phyloP scores from a whole-genome alignment of 2,113 vertebrate genomes.

The Varanus komodoensis region DNA sequence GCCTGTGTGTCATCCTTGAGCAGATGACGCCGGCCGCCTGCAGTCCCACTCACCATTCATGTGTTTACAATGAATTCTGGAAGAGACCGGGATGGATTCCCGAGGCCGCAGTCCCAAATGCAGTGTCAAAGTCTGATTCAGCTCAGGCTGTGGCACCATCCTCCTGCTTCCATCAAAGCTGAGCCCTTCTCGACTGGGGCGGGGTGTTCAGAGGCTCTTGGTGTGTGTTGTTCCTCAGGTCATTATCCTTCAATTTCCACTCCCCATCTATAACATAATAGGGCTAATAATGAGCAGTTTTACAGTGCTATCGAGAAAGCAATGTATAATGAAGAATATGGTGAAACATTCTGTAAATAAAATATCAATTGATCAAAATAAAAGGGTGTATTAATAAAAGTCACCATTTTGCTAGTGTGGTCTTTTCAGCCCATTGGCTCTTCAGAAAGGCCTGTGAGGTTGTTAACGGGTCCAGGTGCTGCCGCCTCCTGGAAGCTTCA shows the following conservation, averaged over 20 bases:
- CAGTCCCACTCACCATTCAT: too few species aligned
- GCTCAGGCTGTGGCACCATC: not conserved
- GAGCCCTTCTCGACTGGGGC: not conserved
- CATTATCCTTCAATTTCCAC: not conserved
- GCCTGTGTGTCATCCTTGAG: too few species aligned
- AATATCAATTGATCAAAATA: not conserved
- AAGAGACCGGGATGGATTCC: not conserved
- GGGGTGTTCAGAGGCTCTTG: too few species aligned
- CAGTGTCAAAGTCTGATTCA: not conserved
- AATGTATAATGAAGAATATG: not conserved
- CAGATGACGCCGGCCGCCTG: too few species aligned
- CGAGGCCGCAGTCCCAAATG: not conserved
- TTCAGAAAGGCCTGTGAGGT: not conserved
- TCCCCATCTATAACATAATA: not conserved
- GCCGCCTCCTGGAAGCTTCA: not conserved
- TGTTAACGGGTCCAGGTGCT: not conserved
- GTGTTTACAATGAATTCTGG: too few species aligned
- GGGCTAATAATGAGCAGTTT: not conserved
- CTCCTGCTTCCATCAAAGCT: not conserved
- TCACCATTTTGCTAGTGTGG: fast-evolving
- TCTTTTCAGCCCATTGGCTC: not conserved
- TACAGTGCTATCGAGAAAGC: not conserved
- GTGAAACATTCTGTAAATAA: not conserved
- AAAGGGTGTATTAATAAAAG: not conserved
- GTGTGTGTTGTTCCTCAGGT: too few species aligned